Evolutionary conservation across 2,113 vertebrate species (phyloP), one percentile per base, ranked within the genome.

Genomic region (Platysteira castanea): DNA sequence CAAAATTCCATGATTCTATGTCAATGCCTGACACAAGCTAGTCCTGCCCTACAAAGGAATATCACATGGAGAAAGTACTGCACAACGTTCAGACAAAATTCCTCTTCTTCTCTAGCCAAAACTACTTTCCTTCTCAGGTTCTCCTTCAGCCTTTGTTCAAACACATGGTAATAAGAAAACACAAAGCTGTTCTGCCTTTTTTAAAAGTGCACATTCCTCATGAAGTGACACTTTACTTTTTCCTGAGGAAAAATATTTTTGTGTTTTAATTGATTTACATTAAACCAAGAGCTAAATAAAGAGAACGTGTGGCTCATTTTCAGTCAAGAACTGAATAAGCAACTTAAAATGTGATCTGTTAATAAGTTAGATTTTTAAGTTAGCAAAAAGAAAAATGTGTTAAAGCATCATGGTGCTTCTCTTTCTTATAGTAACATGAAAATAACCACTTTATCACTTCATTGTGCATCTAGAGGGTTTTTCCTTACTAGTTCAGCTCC

Each of bases 231-330:
- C 21, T 60, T 76, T 13, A 56, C 7, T 44, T 73, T 65, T 61
- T 74, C 68, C 13, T 20, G 23, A 69, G n/a, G 18, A 73, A 44
- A 67, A 42, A 27, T 12, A 14, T 8, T 7, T 17, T 23, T 37
- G 6, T 73, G 37, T 12, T 67, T 90, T 69, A 73, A 57, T 15
- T 67, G 20, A 70, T 78, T 95, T 70, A 67, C 18, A 78, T 86
- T 39, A 63, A 81, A 11, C 13, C 74, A 78, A 87, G 93, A 84
- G 14, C 22, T 57, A 81, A 93, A 75, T 59, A 59, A 89, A 92
- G n/a, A 84, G 18, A 84, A 33, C 6, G 19, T 24, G 56, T 76
- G 52, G 19, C n/a, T 91, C 46, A 42, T 57, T 82, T 82, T 91
- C 60, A 78, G n/a, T 71, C 33, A 81, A 64, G 52, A 84, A 84